Base-by-base conservation (phyloP, 1,140 invertebrate genomes). In the Harlomillsia oculata region DNA sequence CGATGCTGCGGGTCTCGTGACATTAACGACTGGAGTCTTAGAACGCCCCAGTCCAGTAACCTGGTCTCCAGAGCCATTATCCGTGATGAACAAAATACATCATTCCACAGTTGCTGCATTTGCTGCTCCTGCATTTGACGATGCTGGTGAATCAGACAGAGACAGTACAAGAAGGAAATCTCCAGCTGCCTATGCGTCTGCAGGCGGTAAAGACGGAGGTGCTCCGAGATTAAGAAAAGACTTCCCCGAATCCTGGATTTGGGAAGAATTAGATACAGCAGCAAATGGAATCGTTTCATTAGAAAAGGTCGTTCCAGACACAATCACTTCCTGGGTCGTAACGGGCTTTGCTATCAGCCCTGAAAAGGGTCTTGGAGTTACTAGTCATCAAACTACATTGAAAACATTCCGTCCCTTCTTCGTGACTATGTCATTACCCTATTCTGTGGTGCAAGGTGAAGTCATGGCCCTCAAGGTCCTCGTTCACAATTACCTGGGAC, bases 291-390 rank as follows among this genome's bases (percentile, higher is more conserved):
- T 69, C 49, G 68, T 72, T 32, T 59, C 68, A 26, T 28, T 61
- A 1, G 50, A 80, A n/a, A 70, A 70, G 9, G 75, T 76, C 18
- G 82, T 91, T 34, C 93, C 94, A 0, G 84, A 90, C 61, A 87
- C 87, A 0, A 89, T 97, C 9, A 95, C 89, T 1, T 89, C 88
- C 2, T 97, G 93, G 90, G 77, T 87, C 21, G 78, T 97, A 0
- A 89, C 85, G 23, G 95, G 87, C 1, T 97, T 97, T 70, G 89
- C 93, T 1, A 74, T 97, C 30, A 87, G 91, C 72, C 75, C 83
- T 0, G 74, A 83, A 9, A 73, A 82, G 50, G 95, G 60, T 9
- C 41, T 62, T 14, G 60, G 54, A n/a, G 43, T 51, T 13, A 26
- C 20, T 5, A 14, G 13, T 2, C 6, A 21, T 0, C 40, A 36